Evolutionary conservation across 2,888 invertebrate species (phyloP).

Genomic region (Meghimatium bilineatum): DNA sequence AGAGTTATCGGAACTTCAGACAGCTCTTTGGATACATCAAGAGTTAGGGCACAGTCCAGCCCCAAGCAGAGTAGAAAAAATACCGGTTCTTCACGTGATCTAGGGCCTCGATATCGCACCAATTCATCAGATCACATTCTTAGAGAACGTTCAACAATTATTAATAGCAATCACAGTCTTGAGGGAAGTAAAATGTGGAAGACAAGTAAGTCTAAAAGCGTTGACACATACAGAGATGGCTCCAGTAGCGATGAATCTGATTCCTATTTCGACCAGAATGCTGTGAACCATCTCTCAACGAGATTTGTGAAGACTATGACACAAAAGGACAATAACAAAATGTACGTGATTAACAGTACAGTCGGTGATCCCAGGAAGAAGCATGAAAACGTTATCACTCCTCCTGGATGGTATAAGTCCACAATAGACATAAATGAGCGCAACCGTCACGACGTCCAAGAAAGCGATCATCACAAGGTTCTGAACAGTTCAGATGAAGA

Average conservation of each 20-base stretch:
- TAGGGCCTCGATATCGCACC: neutral
- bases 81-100: neutral
- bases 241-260: slow-evolving; percentile 37
- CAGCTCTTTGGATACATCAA: neutral
- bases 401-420: slow-evolving; percentile 44
- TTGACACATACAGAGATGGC: neutral
- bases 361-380: slow-evolving; percentile 5
- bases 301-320: slow-evolving; percentile 8
- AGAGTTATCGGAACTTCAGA: slow-evolving; percentile 32
- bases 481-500: slow-evolving; percentile 23
- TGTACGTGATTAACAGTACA: slow-evolving; percentile 47
- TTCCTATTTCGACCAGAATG: slow-evolving; percentile 21
- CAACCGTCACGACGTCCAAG: neutral
- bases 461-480: neutral
- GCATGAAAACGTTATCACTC: neutral
- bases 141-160: neutral
- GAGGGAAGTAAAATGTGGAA: slow-evolving; percentile 15
- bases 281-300: neutral
- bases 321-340: slow-evolving; percentile 26
- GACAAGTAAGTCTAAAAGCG: neutral
- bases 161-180: neutral
- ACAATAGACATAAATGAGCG: slow-evolving; percentile 49
- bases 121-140: slow-evolving; percentile 20
- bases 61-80: neutral
- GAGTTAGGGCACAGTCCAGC: slow-evolving; percentile 3